phyloP scores from a whole-genome alignment of 1,140 invertebrate genomes.

The Drosophila arizonae region DNA sequence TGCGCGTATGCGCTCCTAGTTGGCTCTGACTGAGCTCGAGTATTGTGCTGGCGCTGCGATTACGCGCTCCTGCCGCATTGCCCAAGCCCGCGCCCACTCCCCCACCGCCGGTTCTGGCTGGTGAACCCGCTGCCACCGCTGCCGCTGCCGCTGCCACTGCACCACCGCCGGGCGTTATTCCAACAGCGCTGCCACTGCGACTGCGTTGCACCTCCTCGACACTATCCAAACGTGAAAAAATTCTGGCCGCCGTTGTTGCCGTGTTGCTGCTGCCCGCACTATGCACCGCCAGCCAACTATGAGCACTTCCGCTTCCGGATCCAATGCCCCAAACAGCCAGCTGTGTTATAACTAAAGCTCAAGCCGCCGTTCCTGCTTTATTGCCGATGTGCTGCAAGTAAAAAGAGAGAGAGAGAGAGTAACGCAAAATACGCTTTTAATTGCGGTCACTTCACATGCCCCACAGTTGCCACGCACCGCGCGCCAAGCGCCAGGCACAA shows the following conservation, averaged over 20 bases:
- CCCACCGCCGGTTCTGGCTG: slow-evolving; percentile 63
- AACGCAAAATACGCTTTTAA: slow-evolving; percentile 57
- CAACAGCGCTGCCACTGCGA: slow-evolving; percentile 81
- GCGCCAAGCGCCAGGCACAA: background rate
- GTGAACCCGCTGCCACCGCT: slow-evolving; percentile 70
- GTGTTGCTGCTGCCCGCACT: slow-evolving; percentile 59
- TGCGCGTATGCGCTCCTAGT: slow-evolving; percentile 42
- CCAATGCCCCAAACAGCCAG: slow-evolving; percentile 8
- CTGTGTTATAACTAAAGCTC: too few relatives aligned
- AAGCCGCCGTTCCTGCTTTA: background rate
- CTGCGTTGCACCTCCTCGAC: slow-evolving; percentile 80
- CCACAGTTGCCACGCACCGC: slow-evolving; percentile 45
- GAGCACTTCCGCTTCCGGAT: slow-evolving; percentile 24
- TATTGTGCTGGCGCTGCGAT: slow-evolving; percentile 72
- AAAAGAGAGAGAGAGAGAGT: background rate
- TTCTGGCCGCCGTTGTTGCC: slow-evolving; percentile 82
- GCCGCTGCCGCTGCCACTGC: slow-evolving; percentile 53
- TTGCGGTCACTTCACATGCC: slow-evolving; percentile 69
- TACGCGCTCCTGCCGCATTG: slow-evolving; percentile 41
- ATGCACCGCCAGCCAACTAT: slow-evolving; percentile 35
- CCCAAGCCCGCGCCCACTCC: slow-evolving; percentile 48
- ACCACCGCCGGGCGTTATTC: slow-evolving; percentile 55
- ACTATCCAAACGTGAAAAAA: slow-evolving; percentile 81
- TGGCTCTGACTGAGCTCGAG: slow-evolving; percentile 55
- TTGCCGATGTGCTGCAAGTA: slow-evolving; percentile 5